Base-by-base conservation (phyloP, 2,888 invertebrate species). In the Lasioglossum pauxillum region DNA sequence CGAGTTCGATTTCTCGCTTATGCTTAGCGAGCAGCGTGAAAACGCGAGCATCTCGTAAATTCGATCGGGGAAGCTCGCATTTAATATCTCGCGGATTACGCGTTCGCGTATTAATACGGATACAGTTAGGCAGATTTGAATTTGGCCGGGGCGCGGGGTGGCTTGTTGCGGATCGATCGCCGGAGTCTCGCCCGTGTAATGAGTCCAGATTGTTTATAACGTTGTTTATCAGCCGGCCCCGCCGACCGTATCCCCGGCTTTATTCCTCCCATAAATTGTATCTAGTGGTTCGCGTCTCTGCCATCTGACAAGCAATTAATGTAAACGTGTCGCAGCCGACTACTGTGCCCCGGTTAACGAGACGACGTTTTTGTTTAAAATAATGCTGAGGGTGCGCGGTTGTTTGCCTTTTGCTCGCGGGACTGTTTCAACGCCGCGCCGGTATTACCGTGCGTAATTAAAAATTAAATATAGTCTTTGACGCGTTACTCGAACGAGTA, bases 231-330 rank as follows among this genome's bases (percentile, higher is more conserved):
- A 57, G 85, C 14, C 69, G 19, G 82, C 73, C 86, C 80, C 64
- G 83, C 78, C 79, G 84, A 57, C 69, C 76, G 84, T 87, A 77
- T 82, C 53, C 78, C 78, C 79, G 75, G 84, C 77, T 86, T 88
- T 88, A 80, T 84, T 84, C 73, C 80, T 79, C 72, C 44, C 75
- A 76, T 88, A 89, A 85, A 88, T 88, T 78, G 67, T 71, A 72
- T 69, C 84, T 67, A 74, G 64, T 74, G 73, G 83, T 67, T 72
- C 74, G 80, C 75, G 87, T 84, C 83, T 72, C 83, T 75, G 64
- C 83, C 85, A 85, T 86, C 86, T 86, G 90, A 90, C 90, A 87
- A 86, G 86, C 86, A 88, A 90, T 90, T 90, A 90, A 89, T 85
- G 91, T 83, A 89, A 91, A 88, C 90, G 86, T 73, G 76, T 35